A percentile compares a stretch with the other conserved stretches of the same genome.
phyloP scores from a whole-genome alignment of 1,140 invertebrate genomes.

The Listronotus bonariensis region DNA sequence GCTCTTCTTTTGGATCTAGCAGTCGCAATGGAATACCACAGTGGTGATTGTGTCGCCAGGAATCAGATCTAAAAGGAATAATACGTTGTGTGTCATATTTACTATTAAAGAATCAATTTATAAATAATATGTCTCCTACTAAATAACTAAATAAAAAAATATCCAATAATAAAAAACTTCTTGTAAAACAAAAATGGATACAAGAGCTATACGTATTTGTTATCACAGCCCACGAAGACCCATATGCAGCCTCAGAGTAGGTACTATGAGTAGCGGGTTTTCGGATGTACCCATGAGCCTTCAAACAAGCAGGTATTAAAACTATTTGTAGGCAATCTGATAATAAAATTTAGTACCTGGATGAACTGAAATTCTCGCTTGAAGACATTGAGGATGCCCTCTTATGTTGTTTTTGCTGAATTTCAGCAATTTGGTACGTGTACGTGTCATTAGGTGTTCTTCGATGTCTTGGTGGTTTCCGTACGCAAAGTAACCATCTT shows the following conservation, averaged over 20 bases:
- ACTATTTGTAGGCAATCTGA: no score
- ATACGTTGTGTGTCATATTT: not conserved
- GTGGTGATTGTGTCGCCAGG: conserved; percentile 77
- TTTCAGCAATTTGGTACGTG: conserved; percentile 79
- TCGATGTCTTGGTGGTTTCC: conserved; percentile 45
- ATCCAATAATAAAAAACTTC: no score
- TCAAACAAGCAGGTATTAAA: no score
- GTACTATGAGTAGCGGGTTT: no score
- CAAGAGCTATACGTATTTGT: no score
- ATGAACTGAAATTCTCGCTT: conserved; percentile 88
- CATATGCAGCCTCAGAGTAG: no score
- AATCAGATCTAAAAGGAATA: conserved; percentile 69
- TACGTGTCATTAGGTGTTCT: conserved; percentile 68
- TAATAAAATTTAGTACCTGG: conserved; percentile 58
- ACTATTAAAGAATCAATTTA: no score
- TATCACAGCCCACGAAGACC: no score
- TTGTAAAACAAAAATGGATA: no score
- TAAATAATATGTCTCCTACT: no score
- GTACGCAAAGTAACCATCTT: conserved; percentile 55
- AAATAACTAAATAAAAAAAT: no score
- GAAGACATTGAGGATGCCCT: conserved; percentile 82
- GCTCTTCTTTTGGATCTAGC: conserved; percentile 74
- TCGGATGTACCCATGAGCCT: no score
- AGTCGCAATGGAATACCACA: conserved; percentile 75
- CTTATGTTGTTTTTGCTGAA: conserved; percentile 75